Evolutionary conservation across 2,797 vertebrate genomes (phyloP), one percentile per base, ranked within the genome.

Genomic region (Sciaenops ocellatus): DNA sequence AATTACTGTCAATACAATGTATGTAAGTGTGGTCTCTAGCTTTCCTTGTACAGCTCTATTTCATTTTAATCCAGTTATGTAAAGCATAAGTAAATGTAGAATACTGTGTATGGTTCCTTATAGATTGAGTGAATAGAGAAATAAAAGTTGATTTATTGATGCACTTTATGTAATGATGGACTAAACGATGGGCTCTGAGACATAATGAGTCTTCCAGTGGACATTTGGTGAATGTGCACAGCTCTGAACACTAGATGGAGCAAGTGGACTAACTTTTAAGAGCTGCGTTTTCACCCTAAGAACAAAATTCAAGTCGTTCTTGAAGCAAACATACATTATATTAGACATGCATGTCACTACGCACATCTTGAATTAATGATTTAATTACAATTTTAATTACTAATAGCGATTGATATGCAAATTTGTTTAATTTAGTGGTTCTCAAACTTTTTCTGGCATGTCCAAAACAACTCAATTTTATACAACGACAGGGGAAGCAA

Each of bases 181-280:
- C 38, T 38, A n/a, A 54, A 57, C 24, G 34, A 56, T 50, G 38
- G 57, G 16, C 13, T 20, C 5, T 11, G 47, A 42, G 20, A n/a
- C 24, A 18, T 10, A 42, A 7, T 41, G 48, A 47, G 54, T 34
- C 6, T 34, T 44, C 5, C 30, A 46, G 44, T 48, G 13, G 3
- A 4, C 11, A 9, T 4, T 6, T 42, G 20, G 6, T 20, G 62
- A 54, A 28, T n/a, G 0, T 83, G 15, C 46, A 4, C 41, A 3
- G 3, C 6, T 57, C 0, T 79, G 69, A 77, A 52, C 94, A 85
- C 93, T 93, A 94, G 94, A 89, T 90, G 94, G 94, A 1, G 91
- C 55, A 72, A 82, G 59, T 71, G 72, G 69, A 71, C 83, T 38
- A 7, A 18, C 12, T 44, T 61, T 67, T 10, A 17, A 64, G 10